Conservation (phyloP, 2,113 vertebrate species). For the Apus apus region DNA sequence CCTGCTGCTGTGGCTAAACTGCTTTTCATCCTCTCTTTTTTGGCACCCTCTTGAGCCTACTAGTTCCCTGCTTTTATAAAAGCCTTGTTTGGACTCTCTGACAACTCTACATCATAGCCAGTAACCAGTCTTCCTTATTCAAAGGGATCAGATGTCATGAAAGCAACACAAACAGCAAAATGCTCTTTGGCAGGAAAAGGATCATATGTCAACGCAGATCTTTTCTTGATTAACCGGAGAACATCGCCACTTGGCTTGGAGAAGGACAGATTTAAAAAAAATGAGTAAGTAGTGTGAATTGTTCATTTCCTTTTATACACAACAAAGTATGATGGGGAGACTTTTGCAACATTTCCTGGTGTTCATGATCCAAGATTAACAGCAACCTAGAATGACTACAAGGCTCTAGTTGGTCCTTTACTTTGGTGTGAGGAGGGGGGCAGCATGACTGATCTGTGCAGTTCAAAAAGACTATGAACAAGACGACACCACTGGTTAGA, state of each 20-base stretch:
- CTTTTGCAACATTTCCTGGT: background rate
- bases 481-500: background rate
- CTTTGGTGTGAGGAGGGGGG: background rate
- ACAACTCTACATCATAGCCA: background rate
- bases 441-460: background rate
- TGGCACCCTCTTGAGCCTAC: background rate
- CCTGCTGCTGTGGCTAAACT: background rate
- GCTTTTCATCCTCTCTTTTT: slow-evolving; percentile 24
- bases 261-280: background rate
- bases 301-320: background rate
- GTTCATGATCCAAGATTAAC: background rate
- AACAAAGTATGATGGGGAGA: background rate
- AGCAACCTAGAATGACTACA: background rate
- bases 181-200: background rate
- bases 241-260: background rate
- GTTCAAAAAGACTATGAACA: background rate
- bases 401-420: background rate
- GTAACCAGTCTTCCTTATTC: background rate
- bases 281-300: background rate
- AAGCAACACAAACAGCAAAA: background rate
- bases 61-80: background rate
- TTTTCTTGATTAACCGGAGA: background rate
- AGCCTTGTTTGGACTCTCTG: background rate
- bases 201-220: background rate
- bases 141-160: background rate